Conservation (phyloP, 2,888 invertebrate species). For the Andrena trimmerana region DNA sequence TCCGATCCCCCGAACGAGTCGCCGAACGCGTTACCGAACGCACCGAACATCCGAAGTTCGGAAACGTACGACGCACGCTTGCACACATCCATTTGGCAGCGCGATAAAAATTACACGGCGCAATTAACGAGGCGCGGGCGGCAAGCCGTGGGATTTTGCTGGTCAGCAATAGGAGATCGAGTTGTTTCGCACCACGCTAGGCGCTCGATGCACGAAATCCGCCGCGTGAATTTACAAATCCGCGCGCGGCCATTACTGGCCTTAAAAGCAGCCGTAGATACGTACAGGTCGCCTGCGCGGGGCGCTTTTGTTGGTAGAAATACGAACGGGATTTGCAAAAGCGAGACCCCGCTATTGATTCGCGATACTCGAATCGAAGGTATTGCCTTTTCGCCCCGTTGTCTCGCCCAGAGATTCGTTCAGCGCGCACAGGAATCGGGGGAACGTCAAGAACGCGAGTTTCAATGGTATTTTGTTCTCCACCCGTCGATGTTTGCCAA, state of each 20-base stretch:
- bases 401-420: background rate
- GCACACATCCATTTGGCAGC: background rate
- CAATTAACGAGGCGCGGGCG: constrained; percentile 32
- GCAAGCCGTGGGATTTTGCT: constrained; percentile 53
- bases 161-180: constrained; percentile 16
- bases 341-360: constrained; percentile 19
- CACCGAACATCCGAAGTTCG: background rate
- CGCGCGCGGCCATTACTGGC: constrained; percentile 50
- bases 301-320: constrained; percentile 26
- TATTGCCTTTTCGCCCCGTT: background rate
- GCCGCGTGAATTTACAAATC: constrained; percentile 68
- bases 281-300: background rate
- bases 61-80: background rate
- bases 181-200: constrained; percentile 51
- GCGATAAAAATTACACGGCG: constrained; percentile 20
- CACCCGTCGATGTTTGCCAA: too few relatives aligned
- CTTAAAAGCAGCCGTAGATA: constrained; percentile 54
- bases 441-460: background rate
- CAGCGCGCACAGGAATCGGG: background rate
- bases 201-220: constrained; percentile 60
- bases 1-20: too few relatives aligned
- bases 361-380: background rate
- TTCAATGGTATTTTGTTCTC: background rate
- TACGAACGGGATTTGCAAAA: constrained; percentile 27
- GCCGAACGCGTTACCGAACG: too few relatives aligned